Evolutionary conservation across 2,888 invertebrate genomes (phyloP), one percentile per base, ranked within the genome.

Genomic region (Chloromyia formosa): DNA sequence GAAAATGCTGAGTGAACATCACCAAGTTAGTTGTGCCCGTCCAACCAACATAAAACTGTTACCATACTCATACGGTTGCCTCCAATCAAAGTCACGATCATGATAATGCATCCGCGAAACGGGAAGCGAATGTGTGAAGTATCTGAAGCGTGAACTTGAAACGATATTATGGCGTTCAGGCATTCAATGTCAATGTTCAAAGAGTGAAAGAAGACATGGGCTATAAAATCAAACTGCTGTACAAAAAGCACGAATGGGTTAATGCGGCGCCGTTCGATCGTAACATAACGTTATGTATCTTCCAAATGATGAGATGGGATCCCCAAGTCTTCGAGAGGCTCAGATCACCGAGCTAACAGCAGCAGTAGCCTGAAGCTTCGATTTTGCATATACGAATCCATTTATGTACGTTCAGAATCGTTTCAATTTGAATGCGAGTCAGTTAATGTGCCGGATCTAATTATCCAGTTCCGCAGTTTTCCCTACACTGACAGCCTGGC

Each of bases 391-490:
- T 35, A 35, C 3, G 27, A 35, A 35, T 7, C 2, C 27, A 7
- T 35, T 35, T 35, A 4, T 7, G 27, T 4, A 35, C 27, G 27
- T 35, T 35, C 27, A 7, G 27, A 4, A 35, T 35, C 27, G 7
- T 35, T 35, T 35, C 3, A 35, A 35, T 35, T 35, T 35, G 27
- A 35, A 35, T 18, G 56, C 56, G 56, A 40, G 62, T 16, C 10
- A 16, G 62, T 40, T 64, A 64, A 64, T 40, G 62, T 64, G 62
- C 62, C 62, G 62, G 62, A 64, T 64, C 62, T 64, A 64, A 64
- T 64, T 64, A 64, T 64, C 18, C 12, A 64, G 62, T 64, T 64
- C 62, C 62, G 62, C 16, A 64, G 62, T 18, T 42, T 64, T 42
- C 35, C 40, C 18, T 4, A 12, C 12, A 40, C 9, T 61, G 22